Evolutionary conservation across 64 coral and sea anemone species (phyloP).

Genomic region (Montipora efflorescens): DNA sequence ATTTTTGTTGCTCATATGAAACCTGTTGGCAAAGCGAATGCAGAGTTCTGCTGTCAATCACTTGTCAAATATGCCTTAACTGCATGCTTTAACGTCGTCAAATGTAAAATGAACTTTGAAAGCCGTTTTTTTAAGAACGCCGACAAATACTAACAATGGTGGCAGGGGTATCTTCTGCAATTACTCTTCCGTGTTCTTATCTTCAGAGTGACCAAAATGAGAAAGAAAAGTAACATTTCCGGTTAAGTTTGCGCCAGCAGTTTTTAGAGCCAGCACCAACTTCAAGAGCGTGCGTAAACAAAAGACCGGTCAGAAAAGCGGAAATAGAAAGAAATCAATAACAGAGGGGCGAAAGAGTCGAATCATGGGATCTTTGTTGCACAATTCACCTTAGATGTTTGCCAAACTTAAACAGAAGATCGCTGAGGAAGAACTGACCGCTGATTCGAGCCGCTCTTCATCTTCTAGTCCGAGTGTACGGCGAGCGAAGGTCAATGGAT

Average conservation of each 20-base stretch:
- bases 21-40: not conserved
- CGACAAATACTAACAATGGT: too few relatives aligned
- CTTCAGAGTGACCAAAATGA: too few relatives aligned
- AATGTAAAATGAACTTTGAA: not conserved
- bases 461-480: conserved; percentile 80
- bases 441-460: conserved; percentile 64
- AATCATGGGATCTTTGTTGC: not conserved
- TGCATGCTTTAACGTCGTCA: not conserved
- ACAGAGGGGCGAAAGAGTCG: conserved; percentile 45
- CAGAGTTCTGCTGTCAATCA: not conserved
- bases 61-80: not conserved
- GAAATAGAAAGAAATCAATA: conserved; percentile 4
- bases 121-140: too few relatives aligned
- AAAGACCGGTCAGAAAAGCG: conserved; percentile 16
- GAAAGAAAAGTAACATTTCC: not conserved
- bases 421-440: conserved; percentile 86
- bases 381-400: conserved; percentile 77
- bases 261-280: not conserved
- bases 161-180: too few relatives aligned
- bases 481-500: conserved; percentile 77
- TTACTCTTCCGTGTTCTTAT: too few relatives aligned
- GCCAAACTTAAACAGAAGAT: conserved; percentile 98
- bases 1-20: too few relatives aligned
- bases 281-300: conserved; percentile 39
- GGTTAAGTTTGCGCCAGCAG: conserved; percentile 5